A percentile compares a stretch with the other conserved stretches of the same genome.
Conservation (phyloP, 2,113 vertebrate genomes). For the Orthonyx spaldingii region DNA sequence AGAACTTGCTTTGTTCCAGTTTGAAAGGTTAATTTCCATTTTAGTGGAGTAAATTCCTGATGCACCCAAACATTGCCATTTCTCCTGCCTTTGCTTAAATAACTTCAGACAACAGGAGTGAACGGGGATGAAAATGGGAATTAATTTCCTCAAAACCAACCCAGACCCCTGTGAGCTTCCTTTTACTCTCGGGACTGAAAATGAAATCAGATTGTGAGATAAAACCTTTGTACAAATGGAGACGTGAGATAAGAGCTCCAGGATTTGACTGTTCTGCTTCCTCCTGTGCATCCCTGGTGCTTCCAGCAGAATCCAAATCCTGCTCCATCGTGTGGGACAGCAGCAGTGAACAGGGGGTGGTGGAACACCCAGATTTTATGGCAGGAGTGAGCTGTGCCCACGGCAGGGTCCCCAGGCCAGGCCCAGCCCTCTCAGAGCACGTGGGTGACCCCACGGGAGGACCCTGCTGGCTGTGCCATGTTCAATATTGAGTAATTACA, state of each 20-base stretch:
- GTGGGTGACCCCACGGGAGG: accelerated
- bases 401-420: background rate
- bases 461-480: accelerated
- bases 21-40: background rate
- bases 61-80: background rate
- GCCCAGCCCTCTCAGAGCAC: background rate
- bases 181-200: background rate
- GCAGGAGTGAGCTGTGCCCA: background rate
- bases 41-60: background rate
- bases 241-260: background rate
- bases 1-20: background rate
- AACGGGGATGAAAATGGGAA: accelerated
- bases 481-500: accelerated
- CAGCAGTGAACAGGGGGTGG: background rate
- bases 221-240: background rate
- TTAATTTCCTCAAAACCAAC: background rate
- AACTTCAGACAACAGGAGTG: background rate
- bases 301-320: background rate
- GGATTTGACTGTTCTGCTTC: background rate
- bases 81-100: background rate
- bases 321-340: accelerated
- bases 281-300: background rate
- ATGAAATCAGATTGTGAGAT: background rate
- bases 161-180: background rate
- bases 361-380: accelerated